A percentile compares a stretch with the other conserved stretches of the same genome.
phyloP scores from a whole-genome alignment of 1,140 invertebrate species.

The Alviniconcha marisindica region DNA sequence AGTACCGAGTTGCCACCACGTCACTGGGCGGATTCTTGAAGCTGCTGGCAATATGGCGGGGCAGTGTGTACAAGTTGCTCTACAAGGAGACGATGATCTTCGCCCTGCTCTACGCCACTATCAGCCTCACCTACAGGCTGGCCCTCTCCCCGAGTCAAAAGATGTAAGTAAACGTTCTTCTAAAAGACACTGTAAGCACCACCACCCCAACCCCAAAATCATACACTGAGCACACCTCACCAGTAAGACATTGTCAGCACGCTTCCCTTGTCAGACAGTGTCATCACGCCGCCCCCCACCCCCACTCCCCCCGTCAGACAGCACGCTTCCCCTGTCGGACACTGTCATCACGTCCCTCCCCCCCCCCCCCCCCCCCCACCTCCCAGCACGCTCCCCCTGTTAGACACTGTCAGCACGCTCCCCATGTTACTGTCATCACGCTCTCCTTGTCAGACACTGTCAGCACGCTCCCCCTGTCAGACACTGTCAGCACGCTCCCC shows the following conservation, averaged over 20 bases:
- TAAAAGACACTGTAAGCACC: not conserved
- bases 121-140: constrained; percentile 93
- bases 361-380: too few species aligned
- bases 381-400: too few species aligned
- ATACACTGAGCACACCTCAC: not conserved
- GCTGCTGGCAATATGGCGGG: constrained; percentile 89
- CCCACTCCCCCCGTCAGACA: too few species aligned
- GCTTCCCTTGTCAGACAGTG: constrained; percentile 17
- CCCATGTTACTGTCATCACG: too few species aligned
- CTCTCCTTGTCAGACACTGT: too few species aligned
- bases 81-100: constrained; percentile 96
- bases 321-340: too few species aligned
- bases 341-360: too few species aligned
- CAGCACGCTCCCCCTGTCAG: too few species aligned
- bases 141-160: constrained; percentile 88
- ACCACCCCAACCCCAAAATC: too few species aligned
- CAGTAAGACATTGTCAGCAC: not conserved
- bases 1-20: constrained; percentile 85
- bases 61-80: constrained; percentile 98
- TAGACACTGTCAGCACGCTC: too few species aligned
- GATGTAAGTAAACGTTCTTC: constrained; percentile 79
- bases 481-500: too few species aligned
- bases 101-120: constrained; percentile 88
- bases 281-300: constrained; percentile 19
- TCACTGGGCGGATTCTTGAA: constrained; percentile 84